phyloP scores from a whole-genome alignment of 2,888 invertebrate genomes.

The Polydesmus complanatus region DNA sequence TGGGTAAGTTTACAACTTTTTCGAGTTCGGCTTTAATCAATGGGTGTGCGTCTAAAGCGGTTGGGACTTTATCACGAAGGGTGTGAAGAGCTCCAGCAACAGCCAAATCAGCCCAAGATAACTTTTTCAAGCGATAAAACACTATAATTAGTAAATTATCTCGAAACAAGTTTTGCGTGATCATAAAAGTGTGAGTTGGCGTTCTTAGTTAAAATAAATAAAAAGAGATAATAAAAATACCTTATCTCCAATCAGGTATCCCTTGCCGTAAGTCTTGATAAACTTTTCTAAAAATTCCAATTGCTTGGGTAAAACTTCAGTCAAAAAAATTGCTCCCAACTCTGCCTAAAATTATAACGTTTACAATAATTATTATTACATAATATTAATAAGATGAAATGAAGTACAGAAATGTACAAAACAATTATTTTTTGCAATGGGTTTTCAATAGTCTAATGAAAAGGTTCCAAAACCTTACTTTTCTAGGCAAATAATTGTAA shows the following conservation, averaged over 20 bases:
- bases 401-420: too few relatives aligned
- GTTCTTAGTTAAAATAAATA: too few relatives aligned
- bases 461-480: too few relatives aligned
- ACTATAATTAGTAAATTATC: too few relatives aligned
- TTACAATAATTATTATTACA: not conserved
- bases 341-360: not conserved
- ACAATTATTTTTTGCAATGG: too few relatives aligned
- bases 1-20: constrained; percentile 41
- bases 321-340: not conserved
- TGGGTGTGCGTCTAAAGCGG: constrained; percentile 43
- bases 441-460: too few relatives aligned
- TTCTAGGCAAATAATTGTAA: too few relatives aligned
- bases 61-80: constrained; percentile 41
- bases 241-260: not conserved
- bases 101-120: constrained; percentile 51
- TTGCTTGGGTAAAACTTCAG: not conserved
- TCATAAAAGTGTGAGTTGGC: too few relatives aligned
- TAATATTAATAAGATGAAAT: too few relatives aligned
- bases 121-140: too few relatives aligned
- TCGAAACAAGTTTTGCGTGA: too few relatives aligned
- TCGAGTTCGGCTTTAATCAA: constrained; percentile 42
- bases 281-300: not conserved
- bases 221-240: too few relatives aligned
- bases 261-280: not conserved
- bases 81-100: constrained; percentile 46